Percentiles rank a stretch among this genome's conserved stretches.
These are phyloP conservation scores for Hirtodrosophila histrioides DNA, from an alignment of 2,888 invertebrate genomes.

Conservation along the genomic window DNA sequence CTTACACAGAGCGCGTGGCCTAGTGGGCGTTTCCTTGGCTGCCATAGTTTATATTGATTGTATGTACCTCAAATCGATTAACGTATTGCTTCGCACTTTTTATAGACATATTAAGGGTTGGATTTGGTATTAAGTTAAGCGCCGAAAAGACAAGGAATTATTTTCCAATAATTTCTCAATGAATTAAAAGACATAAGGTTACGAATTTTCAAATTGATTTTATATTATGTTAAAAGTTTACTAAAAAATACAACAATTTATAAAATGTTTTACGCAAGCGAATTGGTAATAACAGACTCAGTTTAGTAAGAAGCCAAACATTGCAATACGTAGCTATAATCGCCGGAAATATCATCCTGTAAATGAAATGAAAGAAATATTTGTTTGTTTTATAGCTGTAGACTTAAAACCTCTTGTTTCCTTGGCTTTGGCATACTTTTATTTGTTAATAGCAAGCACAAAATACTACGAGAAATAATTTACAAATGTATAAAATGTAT, in stretches of 20 bases:
- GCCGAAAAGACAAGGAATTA: not conserved
- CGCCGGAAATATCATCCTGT: constrained; percentile 89
- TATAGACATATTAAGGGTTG: not conserved
- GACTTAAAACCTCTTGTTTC: constrained; percentile 5
- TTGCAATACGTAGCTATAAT: constrained; percentile 88
- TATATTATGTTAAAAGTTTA: constrained; percentile 29
- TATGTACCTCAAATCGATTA: constrained; percentile 8
- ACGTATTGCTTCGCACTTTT: constrained; percentile 21
- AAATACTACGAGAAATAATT: constrained; percentile 47
- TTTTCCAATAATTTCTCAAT: not conserved
- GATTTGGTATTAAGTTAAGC: constrained; percentile 16
- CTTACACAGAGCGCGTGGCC: constrained; percentile 86
- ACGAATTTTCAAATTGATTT: constrained; percentile 15
- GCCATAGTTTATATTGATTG: not conserved
- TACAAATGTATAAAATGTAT: constrained; percentile 63
- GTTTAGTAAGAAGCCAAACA: constrained; percentile 80
- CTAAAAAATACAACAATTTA: constrained; percentile 26
- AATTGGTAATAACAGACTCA: constrained; percentile 13
- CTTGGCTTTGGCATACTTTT: constrained; percentile 49
- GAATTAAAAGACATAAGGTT: constrained; percentile 4
- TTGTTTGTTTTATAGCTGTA: constrained; percentile 26
- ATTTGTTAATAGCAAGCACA: constrained; percentile 68
- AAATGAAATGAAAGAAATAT: constrained; percentile 47
- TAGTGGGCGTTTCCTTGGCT: constrained; percentile 48
- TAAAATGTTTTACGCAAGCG: constrained; percentile 29